Evolutionary conservation across 35 echinoderm and acorn worm genomes (phyloP).

Genomic region (Nesometra sesokonis): DNA sequence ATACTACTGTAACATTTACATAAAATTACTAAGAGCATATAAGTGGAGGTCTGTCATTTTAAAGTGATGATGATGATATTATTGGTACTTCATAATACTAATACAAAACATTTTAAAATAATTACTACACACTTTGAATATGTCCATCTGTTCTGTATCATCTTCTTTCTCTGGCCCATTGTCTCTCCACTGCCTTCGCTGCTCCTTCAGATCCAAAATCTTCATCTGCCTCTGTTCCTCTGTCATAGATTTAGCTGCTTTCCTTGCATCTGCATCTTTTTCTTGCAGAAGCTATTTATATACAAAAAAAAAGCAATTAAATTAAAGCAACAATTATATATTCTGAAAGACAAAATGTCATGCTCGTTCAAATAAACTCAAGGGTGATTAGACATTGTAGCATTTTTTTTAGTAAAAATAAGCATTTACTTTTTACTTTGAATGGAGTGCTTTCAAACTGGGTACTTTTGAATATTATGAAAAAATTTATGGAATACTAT

Average conservation of each 20-base stretch:
- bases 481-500: too few species aligned
- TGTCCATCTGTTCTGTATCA: slow-evolving; percentile 66
- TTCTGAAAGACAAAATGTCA: too few species aligned
- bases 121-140: slow-evolving; percentile 50
- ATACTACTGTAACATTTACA: too few species aligned
- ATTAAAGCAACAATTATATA: too few species aligned
- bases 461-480: too few species aligned
- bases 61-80: background rate
- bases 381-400: too few species aligned
- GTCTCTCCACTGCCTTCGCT: slow-evolving; percentile 82
- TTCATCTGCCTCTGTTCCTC: slow-evolving; percentile 61
- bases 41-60: background rate
- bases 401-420: too few species aligned
- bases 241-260: slow-evolving; percentile 54
- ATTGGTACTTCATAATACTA: too few species aligned
- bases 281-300: slow-evolving; percentile 23
- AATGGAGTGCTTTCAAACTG: too few species aligned
- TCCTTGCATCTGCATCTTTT: slow-evolving; percentile 26
- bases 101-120: too few species aligned
- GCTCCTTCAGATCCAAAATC: slow-evolving; percentile 69
- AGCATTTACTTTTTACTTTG: too few species aligned
- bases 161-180: slow-evolving; percentile 66
- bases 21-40: background rate
- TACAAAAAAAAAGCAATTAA: background rate
- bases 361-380: too few species aligned